Conservation (phyloP, 2,888 invertebrate genomes). For the Rotaria macrura region DNA sequence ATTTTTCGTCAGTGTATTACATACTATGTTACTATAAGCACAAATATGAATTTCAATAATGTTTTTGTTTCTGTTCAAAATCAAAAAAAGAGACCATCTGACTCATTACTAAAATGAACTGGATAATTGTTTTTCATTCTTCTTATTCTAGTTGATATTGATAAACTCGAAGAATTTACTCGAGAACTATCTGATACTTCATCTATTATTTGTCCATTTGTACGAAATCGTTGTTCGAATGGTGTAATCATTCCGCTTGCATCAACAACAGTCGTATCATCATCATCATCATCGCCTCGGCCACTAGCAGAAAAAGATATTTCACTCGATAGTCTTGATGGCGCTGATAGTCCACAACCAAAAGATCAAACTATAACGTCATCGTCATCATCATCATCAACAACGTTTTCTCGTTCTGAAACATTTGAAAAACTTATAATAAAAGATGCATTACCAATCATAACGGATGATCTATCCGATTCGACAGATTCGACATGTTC, state of each 20-base stretch:
- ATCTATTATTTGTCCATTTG: slow-evolving; percentile 17
- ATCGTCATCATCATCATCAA: background rate
- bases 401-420: slow-evolving; percentile 12
- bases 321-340: slow-evolving; percentile 19
- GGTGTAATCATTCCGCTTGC: background rate
- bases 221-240: background rate
- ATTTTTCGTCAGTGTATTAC: no score
- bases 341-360: background rate
- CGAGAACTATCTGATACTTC: background rate
- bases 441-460: background rate
- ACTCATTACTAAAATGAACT: no score
- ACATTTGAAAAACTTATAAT: background rate
- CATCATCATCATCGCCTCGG: background rate
- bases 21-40: no score
- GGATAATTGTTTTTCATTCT: no score
- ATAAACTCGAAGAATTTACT: background rate
- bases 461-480: background rate
- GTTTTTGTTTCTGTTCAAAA: no score
- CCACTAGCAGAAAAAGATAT: background rate
- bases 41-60: no score
- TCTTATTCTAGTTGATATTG: background rate
- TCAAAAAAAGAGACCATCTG: no score
- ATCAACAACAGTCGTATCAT: background rate
- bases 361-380: background rate
- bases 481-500: slow-evolving; percentile 9